A percentile compares a stretch with the other conserved stretches of the same genome.
Evolutionary conservation across 2,113 vertebrate species (phyloP).

Genomic region (Leptocoma aspasia): DNA sequence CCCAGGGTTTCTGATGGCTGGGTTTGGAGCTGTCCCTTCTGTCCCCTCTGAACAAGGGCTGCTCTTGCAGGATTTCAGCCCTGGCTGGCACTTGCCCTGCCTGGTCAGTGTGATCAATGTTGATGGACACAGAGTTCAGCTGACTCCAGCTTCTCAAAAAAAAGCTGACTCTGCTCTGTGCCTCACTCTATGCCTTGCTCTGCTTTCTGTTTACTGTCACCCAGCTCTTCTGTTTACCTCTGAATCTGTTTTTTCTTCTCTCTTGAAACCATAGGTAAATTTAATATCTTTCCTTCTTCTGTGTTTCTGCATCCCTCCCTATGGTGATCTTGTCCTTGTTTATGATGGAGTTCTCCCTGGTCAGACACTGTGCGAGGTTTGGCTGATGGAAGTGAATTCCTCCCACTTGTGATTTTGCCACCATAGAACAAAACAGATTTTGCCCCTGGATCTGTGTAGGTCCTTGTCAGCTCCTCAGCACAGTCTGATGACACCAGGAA

Average conservation of each 20-base stretch:
- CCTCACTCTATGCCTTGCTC: accelerated
- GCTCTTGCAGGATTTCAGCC: background rate
- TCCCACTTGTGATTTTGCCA: background rate
- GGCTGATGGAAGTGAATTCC: background rate
- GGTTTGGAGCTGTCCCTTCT: background rate
- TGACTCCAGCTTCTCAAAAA: background rate
- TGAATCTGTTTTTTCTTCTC: background rate
- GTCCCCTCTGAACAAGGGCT: background rate
- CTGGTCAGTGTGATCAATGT: background rate
- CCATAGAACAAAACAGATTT: background rate
- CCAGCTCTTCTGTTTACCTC: background rate
- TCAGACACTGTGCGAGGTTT: background rate
- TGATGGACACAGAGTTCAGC: background rate
- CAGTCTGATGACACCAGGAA: background rate
- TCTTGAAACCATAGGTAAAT: background rate
- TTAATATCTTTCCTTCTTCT: background rate
- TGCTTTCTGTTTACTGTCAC: background rate
- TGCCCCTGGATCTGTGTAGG: background rate
- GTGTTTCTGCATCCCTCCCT: background rate
- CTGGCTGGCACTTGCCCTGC: background rate
- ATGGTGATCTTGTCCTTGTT: background rate
- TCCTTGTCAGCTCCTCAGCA: background rate
- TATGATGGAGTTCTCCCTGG: background rate
- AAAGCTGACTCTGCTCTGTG: background rate
- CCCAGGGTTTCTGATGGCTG: background rate